Conservation (phyloP, 2,113 vertebrate species). For the chimpanzee (Pan troglodytes) region NHGRI_mPanTro3-v2.1_pri NC_072398.2:224661001-224661500, state of each 20-base stretch:
- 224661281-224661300: conserved; percentile 50
- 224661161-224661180: conserved; percentile 51
- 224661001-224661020: neutral
- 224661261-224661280: conserved; percentile 70
- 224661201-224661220: neutral
- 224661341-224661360: conserved; percentile 51
- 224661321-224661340: conserved; percentile 64
- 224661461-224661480: neutral
- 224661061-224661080: conserved; percentile 62
- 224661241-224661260: conserved; percentile 51
- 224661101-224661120: conserved; percentile 60
- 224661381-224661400: conserved; percentile 76
- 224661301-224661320: conserved; percentile 75
- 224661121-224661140: conserved; percentile 67
- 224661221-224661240: conserved; percentile 17
- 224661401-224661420: conserved; percentile 82
- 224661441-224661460: accelerated
- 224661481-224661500: neutral
- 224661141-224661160: conserved; percentile 53
- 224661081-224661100: conserved; percentile 66
- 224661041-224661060: conserved; percentile 42
- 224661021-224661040: conserved; percentile 54
- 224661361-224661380: conserved; percentile 78
- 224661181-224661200: conserved; percentile 50
- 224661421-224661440: conserved; percentile 2